A percentile compares a stretch with the other conserved stretches of the same genome.
Conservation (phyloP, 2,888 invertebrate species). For the Erpobdella octoculata region DNA sequence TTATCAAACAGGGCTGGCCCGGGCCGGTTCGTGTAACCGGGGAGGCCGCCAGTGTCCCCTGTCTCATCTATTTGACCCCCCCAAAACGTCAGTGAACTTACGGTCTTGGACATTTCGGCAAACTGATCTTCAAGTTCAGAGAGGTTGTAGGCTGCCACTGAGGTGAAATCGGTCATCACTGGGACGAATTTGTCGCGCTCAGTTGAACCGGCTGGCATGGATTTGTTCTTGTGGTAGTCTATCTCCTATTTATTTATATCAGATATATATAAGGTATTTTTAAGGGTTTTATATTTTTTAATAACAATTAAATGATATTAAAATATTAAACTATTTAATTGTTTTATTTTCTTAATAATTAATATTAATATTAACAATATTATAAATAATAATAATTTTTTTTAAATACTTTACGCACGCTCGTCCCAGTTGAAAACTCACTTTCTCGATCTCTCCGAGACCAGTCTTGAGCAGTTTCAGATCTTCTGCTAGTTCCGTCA, state of each 20-base stretch:
- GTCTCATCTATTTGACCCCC: background rate
- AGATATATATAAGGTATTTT: too few relatives aligned
- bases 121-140: conserved; percentile 85
- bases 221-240: conserved; percentile 73
- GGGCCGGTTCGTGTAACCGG: background rate
- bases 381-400: too few relatives aligned
- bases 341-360: too few relatives aligned
- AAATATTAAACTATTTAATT: too few relatives aligned
- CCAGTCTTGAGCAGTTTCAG: conserved; percentile 74
- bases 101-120: conserved; percentile 83
- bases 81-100: conserved; percentile 39
- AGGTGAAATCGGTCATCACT: conserved; percentile 88
- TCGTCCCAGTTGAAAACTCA: conserved; percentile 37
- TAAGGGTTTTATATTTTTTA: too few relatives aligned
- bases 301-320: too few relatives aligned
- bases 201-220: conserved; percentile 8
- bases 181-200: conserved; percentile 75
- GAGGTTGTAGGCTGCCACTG: conserved; percentile 80
- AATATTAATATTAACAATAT: too few relatives aligned
- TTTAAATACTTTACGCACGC: too few relatives aligned
- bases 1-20: background rate
- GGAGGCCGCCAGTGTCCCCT: too few relatives aligned
- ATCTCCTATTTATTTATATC: conserved; percentile 64
- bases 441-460: conserved; percentile 71
- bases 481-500: conserved; percentile 83